Percentiles rank a stretch among this genome's conserved stretches.
Evolutionary conservation across 1,140 invertebrate species (phyloP).

Genomic region (Mizuhopecten yessoensis): DNA sequence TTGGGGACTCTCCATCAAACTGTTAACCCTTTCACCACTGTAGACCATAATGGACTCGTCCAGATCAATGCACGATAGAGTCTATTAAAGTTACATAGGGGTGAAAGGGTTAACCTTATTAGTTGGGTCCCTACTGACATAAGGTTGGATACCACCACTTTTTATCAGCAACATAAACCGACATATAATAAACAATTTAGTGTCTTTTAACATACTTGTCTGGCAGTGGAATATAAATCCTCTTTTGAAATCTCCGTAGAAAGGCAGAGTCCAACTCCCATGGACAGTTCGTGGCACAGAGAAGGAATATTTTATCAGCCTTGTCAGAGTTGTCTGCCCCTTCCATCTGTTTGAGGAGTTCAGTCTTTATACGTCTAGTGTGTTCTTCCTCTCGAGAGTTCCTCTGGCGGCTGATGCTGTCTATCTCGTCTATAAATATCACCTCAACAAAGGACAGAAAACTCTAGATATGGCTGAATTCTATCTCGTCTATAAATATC

Average conservation of each 20-base stretch:
- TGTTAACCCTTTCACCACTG: too few relatives aligned
- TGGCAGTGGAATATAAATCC: slow-evolving; percentile 86
- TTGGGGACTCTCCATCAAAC: too few relatives aligned
- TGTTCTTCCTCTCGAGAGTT: slow-evolving; percentile 84
- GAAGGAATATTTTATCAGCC: slow-evolving; percentile 82
- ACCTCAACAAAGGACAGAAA: slow-evolving; percentile 69
- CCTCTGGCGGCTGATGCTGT: slow-evolving; percentile 85
- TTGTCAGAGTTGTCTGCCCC: slow-evolving; percentile 79
- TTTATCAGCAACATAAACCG: too few relatives aligned
- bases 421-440: slow-evolving; percentile 87
- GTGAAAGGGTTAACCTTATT: too few relatives aligned
- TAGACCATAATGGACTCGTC: too few relatives aligned
- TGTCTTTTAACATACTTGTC: slow-evolving; percentile 80
- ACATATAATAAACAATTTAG: too few relatives aligned
- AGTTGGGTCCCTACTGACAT: too few relatives aligned
- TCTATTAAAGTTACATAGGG: too few relatives aligned
- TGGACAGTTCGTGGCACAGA: slow-evolving; percentile 88
- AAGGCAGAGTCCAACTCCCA: slow-evolving; percentile 88
- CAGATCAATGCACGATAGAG: too few relatives aligned
- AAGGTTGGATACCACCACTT: too few relatives aligned
- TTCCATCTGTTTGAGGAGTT: slow-evolving; percentile 85
- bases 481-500: slow-evolving; percentile 87
- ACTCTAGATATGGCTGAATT: slow-evolving; percentile 68
- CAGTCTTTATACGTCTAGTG: slow-evolving; percentile 85
- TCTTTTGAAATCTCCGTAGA: slow-evolving; percentile 86